Evolutionary conservation across 2,797 vertebrate genomes (phyloP), one percentile per base, ranked within the genome.

Genomic region (Merluccius polli): DNA sequence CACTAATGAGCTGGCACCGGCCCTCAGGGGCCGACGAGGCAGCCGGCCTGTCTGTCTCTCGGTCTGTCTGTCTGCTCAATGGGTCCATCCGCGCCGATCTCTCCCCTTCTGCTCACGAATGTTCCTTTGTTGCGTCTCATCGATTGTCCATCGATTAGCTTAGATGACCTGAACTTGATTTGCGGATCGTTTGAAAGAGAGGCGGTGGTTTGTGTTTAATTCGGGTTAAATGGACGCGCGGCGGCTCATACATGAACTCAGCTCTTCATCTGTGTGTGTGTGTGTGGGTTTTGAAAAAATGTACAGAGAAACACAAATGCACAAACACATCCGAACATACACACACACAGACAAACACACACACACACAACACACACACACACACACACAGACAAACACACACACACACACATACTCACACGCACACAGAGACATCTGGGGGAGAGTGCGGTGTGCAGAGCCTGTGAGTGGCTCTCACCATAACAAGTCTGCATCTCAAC

Each of bases 401-500:
- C 67, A 71, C 59, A 73, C 38, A 73, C 11, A 71, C 44, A 71
- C 75, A 35, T 36, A 73, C 71, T 73, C 63, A 70, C 74, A 41
- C 70, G 35, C 65, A 77, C 67, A 74, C 15, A 71, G 71, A 78
- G 83, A 89, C 89, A 92, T 89, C 86, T 90, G 87, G 87, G 86
- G 81, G 82, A 87, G 84, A 87, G 86, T 85, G 86, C 82, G 83
- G 84, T 73, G 80, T 82, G 90, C 87, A 85, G 84, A 89, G 88
- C 84, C 88, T 85, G 87, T 78, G 81, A 88, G 89, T 90, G 89
- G 81, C 89, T 93, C 92, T 93, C 91, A 87, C 89, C 90, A 92
- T 93, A 92, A 92, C 92, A 92, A 89, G 87, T 91, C 90, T 92
- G 90, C 89, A 92, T 92, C 87, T 90, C 90, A 92, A 91, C 89